phyloP scores from a whole-genome alignment of 2,888 invertebrate species.

The Chromoteleia sp. region DNA sequence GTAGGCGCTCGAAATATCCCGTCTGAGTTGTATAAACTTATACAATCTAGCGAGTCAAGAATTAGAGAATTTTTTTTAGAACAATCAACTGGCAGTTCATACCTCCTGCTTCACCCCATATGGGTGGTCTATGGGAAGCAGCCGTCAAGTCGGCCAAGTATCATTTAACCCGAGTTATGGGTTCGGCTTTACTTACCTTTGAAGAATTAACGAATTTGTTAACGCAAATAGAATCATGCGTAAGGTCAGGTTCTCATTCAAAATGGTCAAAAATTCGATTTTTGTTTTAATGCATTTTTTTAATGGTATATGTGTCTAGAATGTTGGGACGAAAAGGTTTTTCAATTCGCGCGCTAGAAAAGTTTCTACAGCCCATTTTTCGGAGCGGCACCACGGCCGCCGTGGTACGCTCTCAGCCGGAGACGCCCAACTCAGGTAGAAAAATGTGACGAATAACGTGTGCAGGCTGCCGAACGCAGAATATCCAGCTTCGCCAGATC shows the following conservation, averaged over 20 bases:
- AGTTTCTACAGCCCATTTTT: not conserved
- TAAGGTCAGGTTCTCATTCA: constrained; percentile 71
- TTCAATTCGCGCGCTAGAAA: not conserved
- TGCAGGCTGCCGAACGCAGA: no score
- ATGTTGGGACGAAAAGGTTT: no score
- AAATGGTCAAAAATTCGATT: not conserved
- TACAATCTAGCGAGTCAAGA: not conserved
- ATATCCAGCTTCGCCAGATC: no score
- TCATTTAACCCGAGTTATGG: constrained; percentile 72
- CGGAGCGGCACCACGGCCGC: not conserved
- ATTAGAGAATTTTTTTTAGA: no score
- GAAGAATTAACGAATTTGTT: constrained; percentile 73
- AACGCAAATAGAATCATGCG: constrained; percentile 66
- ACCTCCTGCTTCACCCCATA: constrained; percentile 73
- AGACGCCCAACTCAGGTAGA: constrained; percentile 2
- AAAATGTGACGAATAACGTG: no score
- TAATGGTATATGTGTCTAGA: no score
- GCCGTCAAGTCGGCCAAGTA: constrained; percentile 76
- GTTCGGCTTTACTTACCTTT: constrained; percentile 69
- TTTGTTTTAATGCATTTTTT: not conserved
- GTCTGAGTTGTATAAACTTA: not conserved
- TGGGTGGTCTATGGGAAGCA: constrained; percentile 77
- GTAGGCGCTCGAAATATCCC: constrained; percentile 56
- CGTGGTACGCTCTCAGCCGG: constrained; percentile 7
- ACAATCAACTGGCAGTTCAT: constrained; percentile 73